These are phyloP conservation scores for Eriosoma lanigerum DNA, from an alignment of 1,140 invertebrate genomes.

Conservation along the genomic window DNA sequence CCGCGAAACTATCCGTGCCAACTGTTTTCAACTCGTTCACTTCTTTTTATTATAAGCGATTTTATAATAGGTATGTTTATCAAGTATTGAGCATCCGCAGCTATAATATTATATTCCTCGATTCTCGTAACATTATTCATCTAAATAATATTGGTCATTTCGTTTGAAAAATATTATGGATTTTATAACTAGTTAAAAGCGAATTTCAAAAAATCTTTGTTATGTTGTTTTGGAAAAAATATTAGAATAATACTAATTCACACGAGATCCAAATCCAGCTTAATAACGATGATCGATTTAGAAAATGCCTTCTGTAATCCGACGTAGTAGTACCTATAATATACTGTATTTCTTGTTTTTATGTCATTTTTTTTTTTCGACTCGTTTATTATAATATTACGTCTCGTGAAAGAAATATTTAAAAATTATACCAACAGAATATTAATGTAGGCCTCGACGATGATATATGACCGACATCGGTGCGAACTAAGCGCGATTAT, in stretches of 20 bases:
- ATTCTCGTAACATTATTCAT: too few species aligned
- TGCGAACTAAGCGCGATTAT: neutral
- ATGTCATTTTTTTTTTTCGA: conserved; percentile 25
- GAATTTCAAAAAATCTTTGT: too few species aligned
- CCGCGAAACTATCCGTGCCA: too few species aligned
- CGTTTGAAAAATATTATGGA: too few species aligned
- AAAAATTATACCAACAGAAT: neutral
- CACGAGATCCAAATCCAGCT: conserved; percentile 10
- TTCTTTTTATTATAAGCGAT: too few species aligned
- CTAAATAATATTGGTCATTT: too few species aligned
- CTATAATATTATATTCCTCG: too few species aligned
- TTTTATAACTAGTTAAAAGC: too few species aligned
- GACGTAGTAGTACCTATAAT: neutral
- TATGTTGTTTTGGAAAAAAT: too few species aligned
- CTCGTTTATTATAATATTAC: neutral
- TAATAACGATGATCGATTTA: neutral
- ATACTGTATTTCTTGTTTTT: neutral
- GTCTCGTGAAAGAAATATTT: neutral
- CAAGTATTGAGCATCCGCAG: too few species aligned
- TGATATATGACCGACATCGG: neutral
- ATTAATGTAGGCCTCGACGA: neutral
- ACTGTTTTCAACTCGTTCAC: too few species aligned
- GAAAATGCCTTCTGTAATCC: neutral
- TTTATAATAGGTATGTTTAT: too few species aligned
- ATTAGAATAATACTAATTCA: neutral